phyloP scores from a whole-genome alignment of 2,113 vertebrate genomes.

The Mesitornis unicolor region DNA sequence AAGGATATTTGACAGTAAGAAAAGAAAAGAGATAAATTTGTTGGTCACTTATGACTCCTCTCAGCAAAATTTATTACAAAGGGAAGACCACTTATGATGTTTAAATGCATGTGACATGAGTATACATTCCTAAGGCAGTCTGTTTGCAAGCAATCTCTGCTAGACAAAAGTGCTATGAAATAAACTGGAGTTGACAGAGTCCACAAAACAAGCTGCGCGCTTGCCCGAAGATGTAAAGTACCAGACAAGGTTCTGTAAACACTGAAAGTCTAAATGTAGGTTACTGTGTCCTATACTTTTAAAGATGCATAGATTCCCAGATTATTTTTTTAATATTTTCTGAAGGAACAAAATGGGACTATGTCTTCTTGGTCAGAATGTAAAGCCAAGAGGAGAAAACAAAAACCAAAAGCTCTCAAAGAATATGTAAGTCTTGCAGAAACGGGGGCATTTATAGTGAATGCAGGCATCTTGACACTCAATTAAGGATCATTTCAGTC shows the following conservation, averaged over 20 bases:
- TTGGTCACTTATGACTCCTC: not conserved
- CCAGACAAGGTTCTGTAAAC: constrained; percentile 6
- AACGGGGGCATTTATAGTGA: not conserved
- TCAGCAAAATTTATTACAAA: constrained; percentile 21
- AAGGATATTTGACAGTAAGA: not conserved
- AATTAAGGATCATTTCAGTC: not conserved
- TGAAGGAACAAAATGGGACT: not conserved
- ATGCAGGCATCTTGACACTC: not conserved
- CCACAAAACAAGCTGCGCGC: constrained; percentile 46
- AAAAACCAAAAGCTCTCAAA: not conserved
- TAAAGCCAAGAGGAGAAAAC: not conserved
- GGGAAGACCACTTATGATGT: constrained; percentile 32
- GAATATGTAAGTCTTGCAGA: not conserved
- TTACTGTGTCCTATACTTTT: not conserved
- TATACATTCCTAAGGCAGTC: constrained; percentile 26
- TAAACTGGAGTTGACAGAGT: constrained; percentile 34
- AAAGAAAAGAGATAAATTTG: not conserved
- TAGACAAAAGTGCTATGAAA: constrained; percentile 5
- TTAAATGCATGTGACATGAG: not conserved
- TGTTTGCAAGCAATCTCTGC: constrained; percentile 20
- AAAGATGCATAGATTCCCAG: not conserved
- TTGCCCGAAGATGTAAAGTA: constrained; percentile 35
- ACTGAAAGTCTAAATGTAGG: not conserved
- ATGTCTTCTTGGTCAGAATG: not conserved
- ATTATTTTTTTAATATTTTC: not conserved